phyloP scores from a whole-genome alignment of 1,140 invertebrate species.

The Diprion similis region DNA sequence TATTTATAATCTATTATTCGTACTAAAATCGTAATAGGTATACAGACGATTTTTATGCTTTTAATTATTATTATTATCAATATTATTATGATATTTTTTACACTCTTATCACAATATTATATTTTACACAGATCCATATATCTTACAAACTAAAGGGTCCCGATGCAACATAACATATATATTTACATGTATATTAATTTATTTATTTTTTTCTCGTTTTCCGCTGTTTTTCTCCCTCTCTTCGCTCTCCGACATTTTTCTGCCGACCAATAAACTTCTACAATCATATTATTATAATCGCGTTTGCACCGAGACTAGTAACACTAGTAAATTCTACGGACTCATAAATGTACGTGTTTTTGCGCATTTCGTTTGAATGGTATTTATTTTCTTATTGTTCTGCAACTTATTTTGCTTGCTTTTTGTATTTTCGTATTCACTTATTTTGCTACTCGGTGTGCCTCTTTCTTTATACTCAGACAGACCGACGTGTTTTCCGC shows the following conservation, averaged over 20 bases:
- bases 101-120: slow-evolving; percentile 59
- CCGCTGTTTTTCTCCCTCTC: neutral
- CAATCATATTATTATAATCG: neutral
- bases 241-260: too few relatives aligned
- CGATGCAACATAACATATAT: slow-evolving; percentile 35
- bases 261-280: too few relatives aligned
- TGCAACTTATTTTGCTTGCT: neutral
- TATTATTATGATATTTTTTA: slow-evolving; percentile 33
- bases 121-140: slow-evolving; percentile 57
- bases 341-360: slow-evolving; percentile 1
- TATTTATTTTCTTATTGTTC: too few relatives aligned
- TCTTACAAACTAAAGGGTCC: slow-evolving; percentile 48
- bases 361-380: neutral
- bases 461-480: too few relatives aligned
- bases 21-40: slow-evolving; percentile 28
- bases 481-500: too few relatives aligned
- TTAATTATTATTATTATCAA: slow-evolving; percentile 18
- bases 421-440: neutral
- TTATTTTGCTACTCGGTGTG: neutral
- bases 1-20: slow-evolving; percentile 44
- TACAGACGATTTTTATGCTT: slow-evolving; percentile 27
- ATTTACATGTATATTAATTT: neutral
- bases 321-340: slow-evolving; percentile 43
- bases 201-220: neutral
- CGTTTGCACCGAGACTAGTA: slow-evolving; percentile 46